Evolutionary conservation across 2,113 vertebrate genomes (phyloP).

Genomic region (Grammatotria lemairii): DNA sequence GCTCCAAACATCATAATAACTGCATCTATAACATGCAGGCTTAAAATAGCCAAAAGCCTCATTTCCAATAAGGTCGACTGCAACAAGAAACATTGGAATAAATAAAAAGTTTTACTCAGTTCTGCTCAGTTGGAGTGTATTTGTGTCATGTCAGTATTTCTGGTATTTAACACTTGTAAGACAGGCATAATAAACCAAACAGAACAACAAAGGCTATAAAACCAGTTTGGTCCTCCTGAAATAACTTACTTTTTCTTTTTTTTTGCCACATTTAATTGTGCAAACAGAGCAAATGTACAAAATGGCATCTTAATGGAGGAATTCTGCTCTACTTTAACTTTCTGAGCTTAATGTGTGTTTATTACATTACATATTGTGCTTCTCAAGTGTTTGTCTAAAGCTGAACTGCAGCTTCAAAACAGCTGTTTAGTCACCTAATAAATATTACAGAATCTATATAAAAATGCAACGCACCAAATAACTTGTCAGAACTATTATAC

Average conservation of each 20-base stretch:
- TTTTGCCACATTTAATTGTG: not conserved
- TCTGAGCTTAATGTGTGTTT: not conserved
- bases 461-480: not conserved
- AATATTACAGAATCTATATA: not conserved
- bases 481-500: not conserved
- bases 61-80: not conserved
- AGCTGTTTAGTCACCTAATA: not conserved
- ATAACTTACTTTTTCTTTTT: not conserved
- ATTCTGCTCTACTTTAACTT: not conserved
- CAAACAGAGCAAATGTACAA: slow-evolving; percentile 15
- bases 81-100: not conserved
- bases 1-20: not conserved
- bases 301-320: not conserved
- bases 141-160: not conserved
- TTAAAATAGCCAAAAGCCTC: not conserved
- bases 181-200: not conserved
- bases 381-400: not conserved
- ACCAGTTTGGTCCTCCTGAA: not conserved
- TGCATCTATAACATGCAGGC: not conserved
- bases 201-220: not conserved
- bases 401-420: not conserved
- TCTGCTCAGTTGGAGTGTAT: not conserved
- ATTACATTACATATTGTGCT: not conserved
- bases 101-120: not conserved
- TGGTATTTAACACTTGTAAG: not conserved